Conservation (phyloP, 1,140 invertebrate species). For the Oreohelix idahoensis region DNA sequence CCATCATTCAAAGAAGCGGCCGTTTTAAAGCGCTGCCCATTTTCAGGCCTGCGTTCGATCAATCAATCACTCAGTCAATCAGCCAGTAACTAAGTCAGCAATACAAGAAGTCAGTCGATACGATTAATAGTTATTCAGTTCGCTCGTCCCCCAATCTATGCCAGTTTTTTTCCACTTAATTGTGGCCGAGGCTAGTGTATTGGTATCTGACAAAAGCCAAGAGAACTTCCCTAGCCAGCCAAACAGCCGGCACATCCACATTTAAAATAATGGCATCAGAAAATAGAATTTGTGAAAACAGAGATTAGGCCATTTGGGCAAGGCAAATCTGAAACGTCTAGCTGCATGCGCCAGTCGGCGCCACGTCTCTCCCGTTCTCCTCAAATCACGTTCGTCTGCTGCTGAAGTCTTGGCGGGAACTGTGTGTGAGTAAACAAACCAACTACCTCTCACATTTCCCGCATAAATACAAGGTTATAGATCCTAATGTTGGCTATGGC, state of each 20-base stretch:
- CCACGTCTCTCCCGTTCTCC: neutral
- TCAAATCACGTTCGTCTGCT: neutral
- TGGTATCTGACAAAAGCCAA: too few species aligned
- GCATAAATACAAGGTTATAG: constrained; percentile 2
- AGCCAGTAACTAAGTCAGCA: too few species aligned
- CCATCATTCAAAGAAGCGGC: too few species aligned
- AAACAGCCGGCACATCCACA: neutral
- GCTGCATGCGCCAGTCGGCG: constrained; percentile 3
- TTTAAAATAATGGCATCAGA: neutral
- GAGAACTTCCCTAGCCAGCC: too few species aligned
- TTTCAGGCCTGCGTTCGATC: too few species aligned
- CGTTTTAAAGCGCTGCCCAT: too few species aligned
- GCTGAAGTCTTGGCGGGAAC: neutral
- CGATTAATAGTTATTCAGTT: too few species aligned
- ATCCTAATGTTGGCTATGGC: neutral
- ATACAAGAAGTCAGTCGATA: too few species aligned
- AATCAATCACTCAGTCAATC: too few species aligned
- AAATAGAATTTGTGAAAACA: constrained; percentile 15
- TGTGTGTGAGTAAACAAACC: constrained; percentile 18
- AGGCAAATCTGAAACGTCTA: constrained; percentile 1
- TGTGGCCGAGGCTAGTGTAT: too few species aligned
- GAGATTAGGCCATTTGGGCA: neutral
- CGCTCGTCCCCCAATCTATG: too few species aligned
- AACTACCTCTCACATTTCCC: constrained; percentile 7
- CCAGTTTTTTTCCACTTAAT: too few species aligned